Evolutionary conservation across 2,888 invertebrate genomes (phyloP).

Genomic region (Limenitis arthemis): DNA sequence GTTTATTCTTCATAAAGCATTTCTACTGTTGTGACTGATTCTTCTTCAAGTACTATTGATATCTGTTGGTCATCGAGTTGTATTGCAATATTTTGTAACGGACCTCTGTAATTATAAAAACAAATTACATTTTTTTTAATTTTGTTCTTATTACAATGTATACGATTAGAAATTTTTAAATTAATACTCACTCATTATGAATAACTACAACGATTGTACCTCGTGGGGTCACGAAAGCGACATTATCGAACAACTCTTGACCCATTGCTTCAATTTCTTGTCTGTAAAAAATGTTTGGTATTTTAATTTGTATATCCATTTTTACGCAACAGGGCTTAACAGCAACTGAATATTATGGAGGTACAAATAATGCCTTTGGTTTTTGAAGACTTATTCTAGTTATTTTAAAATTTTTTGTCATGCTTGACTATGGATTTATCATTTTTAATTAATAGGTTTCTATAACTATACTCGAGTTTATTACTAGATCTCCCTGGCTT

Average conservation of each 20-base stretch:
- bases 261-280: constrained; percentile 2
- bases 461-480: no score
- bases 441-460: no score
- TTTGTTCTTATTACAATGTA: background rate
- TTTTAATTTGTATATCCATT: no score
- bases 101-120: constrained; percentile 1
- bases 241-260: constrained; percentile 16
- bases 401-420: no score
- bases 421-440: no score
- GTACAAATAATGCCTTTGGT: no score
- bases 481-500: no score
- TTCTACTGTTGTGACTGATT: constrained; percentile 15
- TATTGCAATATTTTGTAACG: constrained; percentile 1
- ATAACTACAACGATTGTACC: constrained; percentile 42
- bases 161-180: background rate
- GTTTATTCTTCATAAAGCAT: background rate
- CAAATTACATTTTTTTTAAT: background rate
- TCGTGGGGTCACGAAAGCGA: constrained; percentile 39
- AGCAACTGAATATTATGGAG: no score
- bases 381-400: no score
- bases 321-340: no score
- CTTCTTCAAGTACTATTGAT: constrained; percentile 7
- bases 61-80: background rate
- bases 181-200: constrained; percentile 42
- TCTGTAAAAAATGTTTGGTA: constrained; percentile 4